Percentiles rank a stretch among this genome's conserved stretches.
Conservation (phyloP, 2,113 vertebrate species). For the Orycteropus afer region DNA sequence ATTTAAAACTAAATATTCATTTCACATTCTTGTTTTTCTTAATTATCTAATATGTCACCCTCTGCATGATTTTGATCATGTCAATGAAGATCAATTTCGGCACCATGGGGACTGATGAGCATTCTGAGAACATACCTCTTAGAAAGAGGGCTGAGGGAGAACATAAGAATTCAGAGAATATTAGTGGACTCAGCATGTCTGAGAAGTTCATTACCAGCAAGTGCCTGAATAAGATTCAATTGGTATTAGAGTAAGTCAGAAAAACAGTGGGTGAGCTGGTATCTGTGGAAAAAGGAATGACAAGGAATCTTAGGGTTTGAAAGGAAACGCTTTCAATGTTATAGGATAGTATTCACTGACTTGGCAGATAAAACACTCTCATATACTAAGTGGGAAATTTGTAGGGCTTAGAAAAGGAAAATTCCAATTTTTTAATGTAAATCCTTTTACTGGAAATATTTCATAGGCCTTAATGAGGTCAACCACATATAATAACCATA, state of each 20-base stretch:
- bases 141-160: constrained; percentile 13
- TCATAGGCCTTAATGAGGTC: neutral
- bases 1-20: neutral
- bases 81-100: constrained; percentile 56
- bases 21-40: constrained; percentile 1
- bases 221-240: constrained; percentile 2
- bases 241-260: constrained; percentile 53
- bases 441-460: neutral
- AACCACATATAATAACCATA: neutral
- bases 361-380: neutral
- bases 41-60: constrained; percentile 37
- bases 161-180: constrained; percentile 53
- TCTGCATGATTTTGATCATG: constrained; percentile 54
- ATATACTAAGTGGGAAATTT: neutral
- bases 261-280: constrained; percentile 58
- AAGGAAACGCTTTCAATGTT: constrained; percentile 17
- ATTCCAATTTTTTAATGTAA: neutral
- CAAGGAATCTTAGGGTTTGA: constrained; percentile 6
- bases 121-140: constrained; percentile 17
- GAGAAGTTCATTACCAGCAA: constrained; percentile 67
- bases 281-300: neutral
- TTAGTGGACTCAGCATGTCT: constrained; percentile 41
- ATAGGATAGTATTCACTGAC: neutral
- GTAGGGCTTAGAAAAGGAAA: neutral
- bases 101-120: constrained; percentile 57